phyloP scores from a whole-genome alignment of 2,888 invertebrate species.

The Dolomedes plantarius region DNA sequence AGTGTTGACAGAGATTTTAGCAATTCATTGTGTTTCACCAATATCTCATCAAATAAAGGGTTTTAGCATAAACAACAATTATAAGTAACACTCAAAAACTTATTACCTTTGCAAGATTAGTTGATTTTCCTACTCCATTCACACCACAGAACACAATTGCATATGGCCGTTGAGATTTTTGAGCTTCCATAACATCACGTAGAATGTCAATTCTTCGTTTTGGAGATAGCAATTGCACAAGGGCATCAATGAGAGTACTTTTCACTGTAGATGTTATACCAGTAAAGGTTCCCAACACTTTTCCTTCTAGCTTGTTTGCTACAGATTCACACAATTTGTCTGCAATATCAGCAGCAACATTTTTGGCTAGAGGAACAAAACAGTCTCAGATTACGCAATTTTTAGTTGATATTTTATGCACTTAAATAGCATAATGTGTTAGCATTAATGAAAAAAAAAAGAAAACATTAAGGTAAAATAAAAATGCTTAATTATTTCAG shows the following conservation, averaged over 20 bases:
- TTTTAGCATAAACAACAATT: no score
- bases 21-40: no score
- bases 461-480: no score
- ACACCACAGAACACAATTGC: constrained; percentile 98
- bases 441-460: no score
- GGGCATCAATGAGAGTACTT: constrained; percentile 89
- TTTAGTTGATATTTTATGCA: no score
- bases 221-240: constrained; percentile 92
- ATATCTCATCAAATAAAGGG: no score
- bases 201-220: constrained; percentile 96
- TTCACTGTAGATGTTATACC: constrained; percentile 92
- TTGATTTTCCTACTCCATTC: constrained; percentile 99
- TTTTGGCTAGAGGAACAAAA: constrained; percentile 86
- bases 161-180: constrained; percentile 88
- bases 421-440: no score
- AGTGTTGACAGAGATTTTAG: no score
- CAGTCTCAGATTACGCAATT: no score
- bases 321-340: constrained; percentile 95
- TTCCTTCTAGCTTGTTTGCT: constrained; percentile 91
- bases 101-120: constrained; percentile 95
- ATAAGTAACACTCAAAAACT: no score
- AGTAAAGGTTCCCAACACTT: constrained; percentile 94
- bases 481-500: no score
- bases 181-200: constrained; percentile 93
- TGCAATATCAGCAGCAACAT: constrained; percentile 97